A percentile compares a stretch with the other conserved stretches of the same genome.
Evolutionary conservation across 2,113 vertebrate genomes (phyloP).

Genomic region (Sterrhoptilus dennistouni): DNA sequence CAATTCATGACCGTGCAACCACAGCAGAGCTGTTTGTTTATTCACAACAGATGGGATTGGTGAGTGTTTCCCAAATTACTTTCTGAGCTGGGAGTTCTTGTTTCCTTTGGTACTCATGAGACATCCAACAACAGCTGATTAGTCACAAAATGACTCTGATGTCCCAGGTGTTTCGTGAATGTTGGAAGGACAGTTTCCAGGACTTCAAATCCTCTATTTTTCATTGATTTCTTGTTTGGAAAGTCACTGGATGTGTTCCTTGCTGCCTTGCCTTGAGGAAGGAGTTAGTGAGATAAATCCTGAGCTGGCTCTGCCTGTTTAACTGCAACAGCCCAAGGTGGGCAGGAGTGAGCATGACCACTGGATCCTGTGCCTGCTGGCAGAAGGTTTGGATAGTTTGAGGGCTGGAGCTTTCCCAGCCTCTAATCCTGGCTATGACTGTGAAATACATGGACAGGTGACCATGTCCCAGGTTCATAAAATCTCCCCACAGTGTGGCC

Average conservation of each 20-base stretch:
- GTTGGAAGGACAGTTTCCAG: neutral
- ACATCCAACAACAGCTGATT: slow-evolving; percentile 46
- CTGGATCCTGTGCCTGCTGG: neutral
- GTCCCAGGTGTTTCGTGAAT: slow-evolving; percentile 25
- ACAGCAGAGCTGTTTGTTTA: slow-evolving; percentile 48
- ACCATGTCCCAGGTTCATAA: neutral
- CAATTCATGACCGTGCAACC: neutral
- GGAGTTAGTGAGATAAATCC: neutral
- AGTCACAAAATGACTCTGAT: slow-evolving; percentile 47
- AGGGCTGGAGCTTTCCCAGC: neutral
- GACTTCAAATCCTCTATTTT: neutral
- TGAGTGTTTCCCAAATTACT: slow-evolving; percentile 39
- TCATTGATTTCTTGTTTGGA: neutral
- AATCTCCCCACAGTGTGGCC: neutral
- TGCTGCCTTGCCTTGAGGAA: neutral
- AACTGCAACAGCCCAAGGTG: neutral
- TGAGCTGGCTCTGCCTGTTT: neutral
- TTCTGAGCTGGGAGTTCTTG: slow-evolving; percentile 51
- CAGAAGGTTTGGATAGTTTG: neutral
- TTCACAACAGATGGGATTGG: slow-evolving; percentile 52
- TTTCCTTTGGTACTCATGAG: slow-evolving; percentile 10
- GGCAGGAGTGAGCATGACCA: neutral
- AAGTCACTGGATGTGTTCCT: neutral
- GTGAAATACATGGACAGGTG: neutral
- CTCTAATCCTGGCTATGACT: neutral